Evolutionary conservation across 2,888 invertebrate species (phyloP).

Genomic region (Hybos culiciformis): DNA sequence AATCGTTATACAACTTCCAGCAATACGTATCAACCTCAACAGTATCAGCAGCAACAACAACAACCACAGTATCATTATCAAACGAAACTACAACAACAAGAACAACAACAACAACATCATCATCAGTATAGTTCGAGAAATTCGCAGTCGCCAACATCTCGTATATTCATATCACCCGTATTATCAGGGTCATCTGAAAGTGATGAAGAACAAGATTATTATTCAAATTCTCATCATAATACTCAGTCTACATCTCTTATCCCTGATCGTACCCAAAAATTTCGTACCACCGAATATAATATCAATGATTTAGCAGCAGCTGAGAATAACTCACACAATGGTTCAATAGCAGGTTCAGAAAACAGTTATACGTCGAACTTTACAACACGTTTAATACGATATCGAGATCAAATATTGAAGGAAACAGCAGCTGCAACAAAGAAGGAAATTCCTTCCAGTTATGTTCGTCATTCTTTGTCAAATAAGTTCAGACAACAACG

Average conservation of each 20-base stretch:
- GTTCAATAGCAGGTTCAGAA: not conserved
- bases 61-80: constrained; percentile 9
- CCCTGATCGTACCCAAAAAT: too few species aligned
- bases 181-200: not conserved
- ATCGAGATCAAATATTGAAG: constrained; percentile 1
- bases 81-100: constrained; percentile 14
- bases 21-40: too few species aligned
- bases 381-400: not conserved
- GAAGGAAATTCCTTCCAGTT: too few species aligned
- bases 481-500: constrained; percentile 12
- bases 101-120: constrained; percentile 13
- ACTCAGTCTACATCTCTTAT: too few species aligned
- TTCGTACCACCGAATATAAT: not conserved
- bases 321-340: not conserved
- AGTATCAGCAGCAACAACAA: constrained; percentile 8
- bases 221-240: not conserved
- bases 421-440: constrained; percentile 7
- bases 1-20: constrained; percentile 6
- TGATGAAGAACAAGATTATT: constrained; percentile 6
- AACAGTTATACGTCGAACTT: not conserved
- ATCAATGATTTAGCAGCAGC: not conserved
- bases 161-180: not conserved
- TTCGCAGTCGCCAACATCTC: constrained; percentile 11
- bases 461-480: too few species aligned
- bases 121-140: constrained; percentile 10